A percentile compares a stretch with the other conserved stretches of the same genome.
Conservation (phyloP, 2,888 invertebrate species). For the Neoaliturus tenellus region DNA sequence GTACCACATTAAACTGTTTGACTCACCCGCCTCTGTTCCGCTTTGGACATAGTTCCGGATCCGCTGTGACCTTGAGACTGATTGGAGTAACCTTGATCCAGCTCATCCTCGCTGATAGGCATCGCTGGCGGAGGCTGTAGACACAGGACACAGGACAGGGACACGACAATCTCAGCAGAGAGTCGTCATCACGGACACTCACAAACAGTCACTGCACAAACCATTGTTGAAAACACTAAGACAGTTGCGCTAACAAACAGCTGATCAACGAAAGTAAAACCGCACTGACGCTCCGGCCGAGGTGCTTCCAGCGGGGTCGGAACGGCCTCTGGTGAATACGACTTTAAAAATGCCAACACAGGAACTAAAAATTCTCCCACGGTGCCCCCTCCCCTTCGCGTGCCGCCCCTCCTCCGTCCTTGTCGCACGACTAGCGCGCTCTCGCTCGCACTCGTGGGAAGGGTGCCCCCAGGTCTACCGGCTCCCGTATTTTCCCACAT, state of each 20-base stretch:
- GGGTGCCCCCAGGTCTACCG: conserved; percentile 18
- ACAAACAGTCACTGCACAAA: conserved; percentile 6
- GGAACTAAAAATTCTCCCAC: conserved; percentile 57
- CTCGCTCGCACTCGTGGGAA: conserved; percentile 49
- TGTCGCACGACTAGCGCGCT: conserved; percentile 44
- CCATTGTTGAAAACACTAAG: background rate
- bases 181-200: conserved; percentile 20
- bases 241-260: background rate
- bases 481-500: conserved; percentile 56
- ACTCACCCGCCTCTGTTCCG: conserved; percentile 53
- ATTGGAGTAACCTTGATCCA: conserved; percentile 28
- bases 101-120: conserved; percentile 53
- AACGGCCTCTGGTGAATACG: conserved; percentile 12
- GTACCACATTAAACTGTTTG: too few species aligned
- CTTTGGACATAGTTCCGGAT: conserved; percentile 44
- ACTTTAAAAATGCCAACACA: conserved; percentile 51
- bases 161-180: background rate
- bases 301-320: conserved; percentile 7
- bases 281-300: background rate
- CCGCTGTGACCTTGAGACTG: conserved; percentile 5
- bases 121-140: conserved; percentile 4
- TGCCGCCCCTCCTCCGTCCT: conserved; percentile 7
- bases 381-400: conserved; percentile 21
- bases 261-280: conserved; percentile 33
- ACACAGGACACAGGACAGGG: background rate